Evolutionary conservation across 2,888 invertebrate genomes (phyloP).

Genomic region (Boloria euphrosyne): DNA sequence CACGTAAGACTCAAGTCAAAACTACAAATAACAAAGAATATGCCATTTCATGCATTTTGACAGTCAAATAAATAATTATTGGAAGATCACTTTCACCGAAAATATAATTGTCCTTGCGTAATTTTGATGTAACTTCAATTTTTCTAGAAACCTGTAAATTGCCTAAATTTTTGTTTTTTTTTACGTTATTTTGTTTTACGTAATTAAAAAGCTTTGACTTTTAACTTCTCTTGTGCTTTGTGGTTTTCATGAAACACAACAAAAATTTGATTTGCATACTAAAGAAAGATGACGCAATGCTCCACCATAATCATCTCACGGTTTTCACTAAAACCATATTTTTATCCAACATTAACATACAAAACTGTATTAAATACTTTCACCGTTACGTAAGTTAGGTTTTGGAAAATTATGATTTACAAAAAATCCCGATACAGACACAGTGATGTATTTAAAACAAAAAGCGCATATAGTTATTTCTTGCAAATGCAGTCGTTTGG

Average conservation of each 20-base stretch:
- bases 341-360: slow-evolving; percentile 16
- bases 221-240: neutral
- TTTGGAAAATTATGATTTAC: neutral
- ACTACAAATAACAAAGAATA: slow-evolving; percentile 33
- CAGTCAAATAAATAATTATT: slow-evolving; percentile 50
- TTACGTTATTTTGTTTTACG: neutral
- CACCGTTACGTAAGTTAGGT: slow-evolving; percentile 17
- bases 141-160: neutral
- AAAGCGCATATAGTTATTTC: neutral
- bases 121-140: slow-evolving; percentile 27
- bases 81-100: slow-evolving; percentile 55
- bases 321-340: slow-evolving; percentile 13
- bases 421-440: neutral
- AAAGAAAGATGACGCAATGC: slow-evolving; percentile 10
- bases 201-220: neutral
- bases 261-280: slow-evolving; percentile 14
- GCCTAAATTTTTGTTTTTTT: neutral
- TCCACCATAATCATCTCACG: slow-evolving; percentile 19
- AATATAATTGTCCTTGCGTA: slow-evolving; percentile 37
- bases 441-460: neutral
- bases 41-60: slow-evolving; percentile 60
- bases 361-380: slow-evolving; percentile 15
- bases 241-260: neutral
- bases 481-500: neutral
- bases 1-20: slow-evolving; percentile 25